These are phyloP conservation scores for Sigmodon hispidus DNA, from an alignment of 2,113 vertebrate species.

Conservation along the genomic window DNA sequence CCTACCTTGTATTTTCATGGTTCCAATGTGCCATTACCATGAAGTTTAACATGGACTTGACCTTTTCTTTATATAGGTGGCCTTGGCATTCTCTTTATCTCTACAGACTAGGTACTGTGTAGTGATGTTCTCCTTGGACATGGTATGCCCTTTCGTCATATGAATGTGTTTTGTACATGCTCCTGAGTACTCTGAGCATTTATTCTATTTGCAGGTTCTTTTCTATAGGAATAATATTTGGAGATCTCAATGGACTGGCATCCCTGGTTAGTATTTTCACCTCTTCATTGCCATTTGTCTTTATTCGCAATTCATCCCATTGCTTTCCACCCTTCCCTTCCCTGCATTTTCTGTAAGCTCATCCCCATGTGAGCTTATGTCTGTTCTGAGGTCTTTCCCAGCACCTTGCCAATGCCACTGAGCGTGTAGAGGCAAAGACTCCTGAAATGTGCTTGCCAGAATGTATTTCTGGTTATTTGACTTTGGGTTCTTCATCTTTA, in stretches of 20 bases:
- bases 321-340: neutral
- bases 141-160: neutral
- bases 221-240: neutral
- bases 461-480: neutral
- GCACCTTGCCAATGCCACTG: rapidly evolving
- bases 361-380: neutral
- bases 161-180: neutral
- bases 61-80: neutral
- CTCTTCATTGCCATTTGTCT: neutral
- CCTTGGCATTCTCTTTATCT: neutral
- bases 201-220: neutral
- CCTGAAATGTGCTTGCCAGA: neutral
- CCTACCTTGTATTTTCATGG: constrained; percentile 8
- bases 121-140: neutral
- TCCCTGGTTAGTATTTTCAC: neutral
- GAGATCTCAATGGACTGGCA: neutral
- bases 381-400: neutral
- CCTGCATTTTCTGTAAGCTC: neutral
- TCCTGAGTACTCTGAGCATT: neutral
- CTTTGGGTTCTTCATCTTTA: neutral
- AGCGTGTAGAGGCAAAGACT: neutral
- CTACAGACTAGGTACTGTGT: neutral
- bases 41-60: neutral
- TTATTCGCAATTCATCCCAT: neutral
- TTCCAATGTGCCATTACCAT: neutral